Conservation (phyloP, 1,140 invertebrate genomes). For the Oncopodura yosiiana region DNA sequence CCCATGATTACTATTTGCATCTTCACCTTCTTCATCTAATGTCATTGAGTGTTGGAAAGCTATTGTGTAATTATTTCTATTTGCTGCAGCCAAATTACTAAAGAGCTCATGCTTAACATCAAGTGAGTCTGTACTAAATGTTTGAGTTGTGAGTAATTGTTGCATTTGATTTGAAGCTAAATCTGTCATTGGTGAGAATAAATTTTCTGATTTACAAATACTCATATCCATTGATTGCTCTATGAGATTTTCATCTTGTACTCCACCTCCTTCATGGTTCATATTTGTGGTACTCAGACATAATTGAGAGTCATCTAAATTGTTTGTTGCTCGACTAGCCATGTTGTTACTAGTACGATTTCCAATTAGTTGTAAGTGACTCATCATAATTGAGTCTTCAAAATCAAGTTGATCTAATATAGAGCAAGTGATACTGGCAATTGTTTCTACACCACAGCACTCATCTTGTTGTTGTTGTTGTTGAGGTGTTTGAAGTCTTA, state of each 20-base stretch:
- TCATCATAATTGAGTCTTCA: conserved; percentile 60
- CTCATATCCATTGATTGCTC: conserved; percentile 63
- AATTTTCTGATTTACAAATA: conserved; percentile 75
- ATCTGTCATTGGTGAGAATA: conserved; percentile 76
- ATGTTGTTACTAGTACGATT: not conserved
- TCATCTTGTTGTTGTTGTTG: too few relatives aligned
- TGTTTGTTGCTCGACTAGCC: too few relatives aligned
- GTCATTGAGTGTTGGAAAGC: too few relatives aligned
- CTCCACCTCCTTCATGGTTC: conserved; percentile 14
- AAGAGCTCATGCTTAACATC: conserved; percentile 74
- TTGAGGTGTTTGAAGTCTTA: too few relatives aligned
- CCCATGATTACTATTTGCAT: too few relatives aligned
- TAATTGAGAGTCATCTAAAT: too few relatives aligned
- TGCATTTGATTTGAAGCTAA: conserved; percentile 55
- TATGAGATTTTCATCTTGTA: conserved; percentile 56
- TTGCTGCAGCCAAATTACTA: conserved; percentile 69
- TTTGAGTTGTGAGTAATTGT: conserved; percentile 50
- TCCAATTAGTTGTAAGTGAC: conserved; percentile 25
- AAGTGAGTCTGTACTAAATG: conserved; percentile 79
- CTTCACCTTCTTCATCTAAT: too few relatives aligned
- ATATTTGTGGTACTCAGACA: not conserved
- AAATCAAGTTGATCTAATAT: conserved; percentile 67
- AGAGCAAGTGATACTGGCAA: conserved; percentile 67
- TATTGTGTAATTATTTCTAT: conserved; percentile 89
- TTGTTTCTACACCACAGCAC: conserved; percentile 76